A percentile compares a stretch with the other conserved stretches of the same genome.
Evolutionary conservation across 2,113 vertebrate genomes (phyloP).

Genomic region (pig (Sus scrofa)): T2T-Sscrofa CM000828.6:62815001-62815500

Average conservation of each 20-base stretch:
- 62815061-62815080: neutral
- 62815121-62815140: constrained; percentile 59
- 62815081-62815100: constrained; percentile 57
- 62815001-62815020: neutral
- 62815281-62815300: fast-evolving
- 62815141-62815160: neutral
- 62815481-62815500: neutral
- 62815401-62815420: neutral
- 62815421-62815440: neutral
- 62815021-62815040: neutral
- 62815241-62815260: fast-evolving
- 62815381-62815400: neutral
- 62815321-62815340: neutral
- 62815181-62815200: constrained; percentile 54
- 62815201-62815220: neutral
- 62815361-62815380: neutral
- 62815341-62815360: neutral
- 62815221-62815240: neutral
- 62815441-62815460: fast-evolving
- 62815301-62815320: no score
- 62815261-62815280: fast-evolving
- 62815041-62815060: neutral
- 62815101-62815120: constrained; percentile 56
- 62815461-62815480: neutral
- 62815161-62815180: neutral